Evolutionary conservation across 2,113 vertebrate genomes (phyloP), one percentile per base, ranked within the genome.

Genomic region (Tilapia sparmanii): DNA sequence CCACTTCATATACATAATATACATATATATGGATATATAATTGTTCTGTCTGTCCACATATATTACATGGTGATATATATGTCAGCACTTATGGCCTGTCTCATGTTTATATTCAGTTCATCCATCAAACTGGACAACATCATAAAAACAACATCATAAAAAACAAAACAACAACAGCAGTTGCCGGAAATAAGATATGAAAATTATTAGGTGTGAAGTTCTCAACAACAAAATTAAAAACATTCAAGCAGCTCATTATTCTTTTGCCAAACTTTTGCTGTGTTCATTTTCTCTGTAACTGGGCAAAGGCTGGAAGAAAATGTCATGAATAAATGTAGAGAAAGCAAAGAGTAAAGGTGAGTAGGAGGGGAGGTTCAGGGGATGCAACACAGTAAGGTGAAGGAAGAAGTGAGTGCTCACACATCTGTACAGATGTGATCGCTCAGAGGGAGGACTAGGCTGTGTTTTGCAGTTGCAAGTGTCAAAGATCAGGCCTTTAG

Each of bases 401-500:
- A 88, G 29, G n/a, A 87, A 40, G 68, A 87, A 81, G 83, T 76
- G 86, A 54, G 80, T 4, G n/a, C 4, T 26, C 54, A 35, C 86
- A 88, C n/a, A 3, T 84, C 82, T 84, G 80, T 87, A 80, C 29
- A 38, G 31, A 88, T 80, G 80, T 53, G 80, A 90, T 80, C 50
- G 40, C 87, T 81, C 80, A 33, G 57, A 82, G 83, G 81, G 73
- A 85, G 83, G 81, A 45, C 85, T 71, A 24, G 90, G 66, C 66
- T 89, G 53, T 38, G 82, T 22, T 26, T 53, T 87, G 88, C 88
- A 89, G 86, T 88, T 86, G 80, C 8, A 84, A 78, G 78, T 81
- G 88, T 91, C 80, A 91, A 29, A 90, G 89, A 59, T 91, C n/a
- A 8, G 7, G 83, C 81, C 91, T 92, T 53, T 24, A 59, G 90